These are phyloP conservation scores for Echinarachnius parma DNA, from an alignment of 53 echinoderm and acorn worm genomes.

Conservation along the genomic window DNA sequence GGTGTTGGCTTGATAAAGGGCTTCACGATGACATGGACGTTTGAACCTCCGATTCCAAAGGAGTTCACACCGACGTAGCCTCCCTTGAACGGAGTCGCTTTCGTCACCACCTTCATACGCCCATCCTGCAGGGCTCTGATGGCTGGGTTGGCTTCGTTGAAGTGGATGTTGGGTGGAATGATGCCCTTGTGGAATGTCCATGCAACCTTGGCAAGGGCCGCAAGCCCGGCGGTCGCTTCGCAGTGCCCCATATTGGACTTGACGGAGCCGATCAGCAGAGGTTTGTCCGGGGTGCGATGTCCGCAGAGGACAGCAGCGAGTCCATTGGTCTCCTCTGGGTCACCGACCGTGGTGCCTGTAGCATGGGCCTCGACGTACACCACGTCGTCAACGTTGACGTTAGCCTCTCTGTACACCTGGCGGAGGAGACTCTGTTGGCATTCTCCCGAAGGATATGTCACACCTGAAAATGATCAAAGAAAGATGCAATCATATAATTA, in stretches of 20 bases:
- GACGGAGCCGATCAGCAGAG: conserved; percentile 79
- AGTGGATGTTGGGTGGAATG: conserved; percentile 80
- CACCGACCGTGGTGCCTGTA: conserved; percentile 81
- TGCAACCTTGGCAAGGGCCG: conserved; percentile 68
- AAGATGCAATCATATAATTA: too few relatives aligned
- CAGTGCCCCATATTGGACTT: conserved; percentile 88
- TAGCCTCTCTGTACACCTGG: conserved; percentile 60
- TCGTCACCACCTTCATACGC: conserved; percentile 68
- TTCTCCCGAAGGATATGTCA: conserved; percentile 73
- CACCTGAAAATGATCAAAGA: conserved; percentile 51
- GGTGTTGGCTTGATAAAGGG: conserved; percentile 22
- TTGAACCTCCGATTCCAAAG: conserved; percentile 78
- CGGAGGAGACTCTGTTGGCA: conserved; percentile 53
- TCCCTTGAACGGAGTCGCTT: conserved; percentile 53
- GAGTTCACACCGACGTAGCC: conserved; percentile 74
- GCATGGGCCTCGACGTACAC: conserved; percentile 84
- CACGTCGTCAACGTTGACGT: conserved; percentile 60
- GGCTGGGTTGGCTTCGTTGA: conserved; percentile 70
- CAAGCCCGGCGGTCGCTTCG: conserved; percentile 77
- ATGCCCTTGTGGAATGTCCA: conserved; percentile 52
- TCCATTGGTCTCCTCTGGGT: conserved; percentile 70
- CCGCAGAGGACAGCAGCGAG: conserved; percentile 64
- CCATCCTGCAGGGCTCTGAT: conserved; percentile 67
- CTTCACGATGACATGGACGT: conserved; percentile 73
- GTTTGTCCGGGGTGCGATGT: conserved; percentile 51